Conservation (phyloP, 2,888 invertebrate genomes). For the Aporophyla nigra region DNA sequence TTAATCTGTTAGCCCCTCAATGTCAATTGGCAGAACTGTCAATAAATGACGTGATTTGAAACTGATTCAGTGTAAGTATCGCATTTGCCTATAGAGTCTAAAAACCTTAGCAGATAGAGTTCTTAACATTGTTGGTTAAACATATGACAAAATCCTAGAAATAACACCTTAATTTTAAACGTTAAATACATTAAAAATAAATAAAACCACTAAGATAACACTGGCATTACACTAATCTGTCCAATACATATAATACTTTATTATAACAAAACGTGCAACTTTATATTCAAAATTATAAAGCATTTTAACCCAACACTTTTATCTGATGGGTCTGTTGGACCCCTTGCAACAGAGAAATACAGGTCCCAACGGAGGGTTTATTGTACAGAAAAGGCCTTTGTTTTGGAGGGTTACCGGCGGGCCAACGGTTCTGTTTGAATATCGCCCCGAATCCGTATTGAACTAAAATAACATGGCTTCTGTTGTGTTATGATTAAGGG, state of each 20-base stretch:
- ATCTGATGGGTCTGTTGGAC: constrained; percentile 53
- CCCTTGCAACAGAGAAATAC: constrained; percentile 58
- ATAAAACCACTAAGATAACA: constrained; percentile 11
- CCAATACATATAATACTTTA: constrained; percentile 2
- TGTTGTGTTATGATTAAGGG: constrained; percentile 62
- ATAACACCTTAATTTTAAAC: not conserved
- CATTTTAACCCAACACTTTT: constrained; percentile 51
- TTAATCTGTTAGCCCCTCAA: too few relatives aligned
- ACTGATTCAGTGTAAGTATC: too few relatives aligned
- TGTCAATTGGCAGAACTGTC: too few relatives aligned
- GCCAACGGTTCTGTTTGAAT: constrained; percentile 70
- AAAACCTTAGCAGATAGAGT: not conserved
- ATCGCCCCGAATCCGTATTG: constrained; percentile 55
- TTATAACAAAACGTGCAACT: constrained; percentile 31
- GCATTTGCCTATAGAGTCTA: too few relatives aligned
- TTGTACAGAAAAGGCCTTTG: constrained; percentile 66
- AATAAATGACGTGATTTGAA: too few relatives aligned
- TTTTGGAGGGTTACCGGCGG: constrained; percentile 63
- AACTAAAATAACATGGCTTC: constrained; percentile 49
- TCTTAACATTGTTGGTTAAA: not conserved
- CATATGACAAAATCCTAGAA: not conserved
- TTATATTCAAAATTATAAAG: constrained; percentile 51
- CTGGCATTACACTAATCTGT: constrained; percentile 37
- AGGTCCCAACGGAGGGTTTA: constrained; percentile 49
- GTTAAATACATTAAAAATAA: constrained; percentile 12